Conservation (phyloP, 1,140 invertebrate genomes). For the Euglossa dilemma region DNA sequence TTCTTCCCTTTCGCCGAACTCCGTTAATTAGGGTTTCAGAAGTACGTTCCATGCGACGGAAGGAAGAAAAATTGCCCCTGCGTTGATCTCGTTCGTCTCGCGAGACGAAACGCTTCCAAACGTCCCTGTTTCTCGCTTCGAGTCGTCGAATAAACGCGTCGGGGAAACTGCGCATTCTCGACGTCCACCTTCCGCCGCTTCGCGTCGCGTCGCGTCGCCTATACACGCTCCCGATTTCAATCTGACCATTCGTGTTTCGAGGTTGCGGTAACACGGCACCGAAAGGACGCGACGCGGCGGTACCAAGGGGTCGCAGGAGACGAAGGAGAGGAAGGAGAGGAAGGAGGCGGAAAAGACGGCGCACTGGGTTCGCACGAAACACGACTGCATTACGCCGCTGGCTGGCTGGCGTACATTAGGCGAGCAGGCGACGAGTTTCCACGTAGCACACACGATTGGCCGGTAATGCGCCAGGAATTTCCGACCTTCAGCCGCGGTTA, state of each 20-base stretch:
- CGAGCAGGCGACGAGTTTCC: constrained; percentile 57
- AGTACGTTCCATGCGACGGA: background rate
- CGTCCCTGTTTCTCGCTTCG: background rate
- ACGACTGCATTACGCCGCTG: constrained; percentile 63
- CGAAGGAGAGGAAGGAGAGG: constrained; percentile 28
- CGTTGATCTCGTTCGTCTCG: background rate
- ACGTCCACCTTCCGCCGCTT: constrained; percentile 20
- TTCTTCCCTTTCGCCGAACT: background rate
- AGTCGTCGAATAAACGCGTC: constrained; percentile 15
- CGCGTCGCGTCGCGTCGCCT: background rate
- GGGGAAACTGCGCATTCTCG: constrained; percentile 4
- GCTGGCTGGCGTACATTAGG: constrained; percentile 58
- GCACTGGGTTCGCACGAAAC: constrained; percentile 64
- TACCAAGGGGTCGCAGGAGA: constrained; percentile 27
- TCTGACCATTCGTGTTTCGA: constrained; percentile 71
- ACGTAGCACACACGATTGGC: constrained; percentile 64
- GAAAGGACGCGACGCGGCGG: constrained; percentile 27
- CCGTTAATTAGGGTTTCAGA: background rate
- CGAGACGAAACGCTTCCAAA: background rate
- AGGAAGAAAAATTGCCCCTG: background rate
- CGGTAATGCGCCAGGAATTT: constrained; percentile 66
- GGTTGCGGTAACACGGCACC: constrained; percentile 63
- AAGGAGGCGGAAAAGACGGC: constrained; percentile 40
- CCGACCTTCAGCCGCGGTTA: constrained; percentile 61
- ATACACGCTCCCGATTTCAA: constrained; percentile 63